phyloP scores from a whole-genome alignment of 1,140 invertebrate genomes.

The Lordiphosa mommai region DNA sequence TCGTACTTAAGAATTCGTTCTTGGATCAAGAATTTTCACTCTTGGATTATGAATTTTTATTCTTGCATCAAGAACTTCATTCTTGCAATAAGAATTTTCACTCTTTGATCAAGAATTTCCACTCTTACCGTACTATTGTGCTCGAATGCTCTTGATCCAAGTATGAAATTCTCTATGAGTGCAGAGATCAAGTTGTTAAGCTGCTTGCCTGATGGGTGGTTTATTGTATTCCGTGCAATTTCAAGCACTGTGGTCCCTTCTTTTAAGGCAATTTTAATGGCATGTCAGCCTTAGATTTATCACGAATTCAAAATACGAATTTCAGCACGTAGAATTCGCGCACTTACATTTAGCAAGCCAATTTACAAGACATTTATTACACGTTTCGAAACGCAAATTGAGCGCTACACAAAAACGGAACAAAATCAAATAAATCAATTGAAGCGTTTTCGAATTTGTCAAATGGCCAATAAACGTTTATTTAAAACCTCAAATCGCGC shows the following conservation, averaged over 20 bases:
- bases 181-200: no score
- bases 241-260: not conserved
- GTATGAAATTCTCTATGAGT: no score
- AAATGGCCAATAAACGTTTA: slow-evolving; percentile 70
- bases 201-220: not conserved
- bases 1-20: no score
- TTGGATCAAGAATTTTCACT: no score
- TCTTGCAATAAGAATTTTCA: no score
- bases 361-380: slow-evolving; percentile 59
- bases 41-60: no score
- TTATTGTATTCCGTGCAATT: not conserved
- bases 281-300: not conserved
- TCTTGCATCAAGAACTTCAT: no score
- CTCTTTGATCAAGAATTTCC: no score
- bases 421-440: slow-evolving; percentile 76
- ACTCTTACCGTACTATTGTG: no score
- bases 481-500: slow-evolving; percentile 57
- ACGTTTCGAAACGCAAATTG: slow-evolving; percentile 44
- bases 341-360: slow-evolving; percentile 12
- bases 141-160: no score
- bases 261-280: slow-evolving; percentile 1
- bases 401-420: slow-evolving; percentile 24
- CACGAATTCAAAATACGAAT: not conserved
- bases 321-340: slow-evolving; percentile 19
- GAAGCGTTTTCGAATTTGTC: slow-evolving; percentile 71